Conservation (phyloP, 2,888 invertebrate genomes). For the Tachina grossa region DNA sequence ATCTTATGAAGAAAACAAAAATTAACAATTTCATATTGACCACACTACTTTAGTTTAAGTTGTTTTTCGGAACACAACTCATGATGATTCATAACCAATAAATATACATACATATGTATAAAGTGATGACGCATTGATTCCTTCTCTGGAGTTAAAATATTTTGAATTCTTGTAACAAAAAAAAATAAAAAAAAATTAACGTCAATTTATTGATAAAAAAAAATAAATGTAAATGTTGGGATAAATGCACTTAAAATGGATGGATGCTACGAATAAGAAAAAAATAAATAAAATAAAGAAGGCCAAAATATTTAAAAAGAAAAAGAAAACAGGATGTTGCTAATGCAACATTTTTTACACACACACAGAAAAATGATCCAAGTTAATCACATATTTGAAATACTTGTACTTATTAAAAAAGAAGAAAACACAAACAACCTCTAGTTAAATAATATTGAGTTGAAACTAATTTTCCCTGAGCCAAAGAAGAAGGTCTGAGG, state of each 20-base stretch:
- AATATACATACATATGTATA: neutral
- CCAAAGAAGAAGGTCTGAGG: constrained; percentile 29
- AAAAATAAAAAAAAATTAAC: constrained; percentile 21
- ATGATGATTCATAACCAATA: constrained; percentile 53
- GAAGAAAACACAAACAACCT: constrained; percentile 16
- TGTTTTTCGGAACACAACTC: neutral
- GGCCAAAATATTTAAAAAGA: neutral
- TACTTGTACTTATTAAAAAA: neutral
- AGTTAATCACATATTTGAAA: constrained; percentile 64
- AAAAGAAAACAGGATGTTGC: constrained; percentile 61
- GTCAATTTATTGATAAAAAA: constrained; percentile 58
- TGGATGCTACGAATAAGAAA: constrained; percentile 32
- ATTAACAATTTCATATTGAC: constrained; percentile 35
- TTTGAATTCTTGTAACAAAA: constrained; percentile 52
- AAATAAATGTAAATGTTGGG: constrained; percentile 48
- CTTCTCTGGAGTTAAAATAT: constrained; percentile 33
- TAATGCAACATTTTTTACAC: constrained; percentile 61
- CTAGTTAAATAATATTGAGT: constrained; percentile 49
- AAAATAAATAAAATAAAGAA: constrained; percentile 10
- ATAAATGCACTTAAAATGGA: constrained; percentile 64
- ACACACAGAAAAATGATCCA: constrained; percentile 9
- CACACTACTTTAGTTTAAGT: constrained; percentile 1
- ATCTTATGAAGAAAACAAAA: constrained; percentile 3
- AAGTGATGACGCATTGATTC: constrained; percentile 62
- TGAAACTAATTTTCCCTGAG: constrained; percentile 56